Evolutionary conservation across 2,113 vertebrate genomes (phyloP), one percentile per base, ranked within the genome.

Genomic region (Elephantulus edwardii): DNA sequence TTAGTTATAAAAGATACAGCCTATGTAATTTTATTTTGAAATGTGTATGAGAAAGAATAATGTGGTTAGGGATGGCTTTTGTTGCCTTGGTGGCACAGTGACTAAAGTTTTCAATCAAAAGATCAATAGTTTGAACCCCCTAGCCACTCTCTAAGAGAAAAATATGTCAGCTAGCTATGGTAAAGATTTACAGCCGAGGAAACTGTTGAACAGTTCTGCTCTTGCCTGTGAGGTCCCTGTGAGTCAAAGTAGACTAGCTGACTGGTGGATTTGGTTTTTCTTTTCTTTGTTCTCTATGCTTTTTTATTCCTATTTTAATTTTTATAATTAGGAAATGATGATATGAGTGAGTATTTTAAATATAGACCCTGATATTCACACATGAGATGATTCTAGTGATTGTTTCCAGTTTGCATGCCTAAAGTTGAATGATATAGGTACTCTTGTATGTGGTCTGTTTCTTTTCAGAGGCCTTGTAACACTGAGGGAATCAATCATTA

Each of bases 301-400:
- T 77, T 86, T 72, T 33, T 77, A 35, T 28, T 64, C 77, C 66
- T 82, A 50, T n/a, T 35, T 70, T 66, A 26, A 74, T 64, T 83
- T n/a, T 94, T 83, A 24, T 76, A 64, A 89, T 78, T 22, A 88
- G 44, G n/a, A 68, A 78, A 38, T 44, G 48, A 71, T 88, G 66
- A 91, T 46, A 86, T 85, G 40, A 10, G 2, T 89, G 78, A 88
- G 58, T 77, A 48, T 80, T 84, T 89, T 10, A n/a, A 79, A 88
- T 88, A 46, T 48, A 68, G 11, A 16, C 20, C 58, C 20, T 64
- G 35, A 79, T 58, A 62, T 72, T 88, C 33, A 50, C 38, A 71
- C n/a, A n/a, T n/a, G n/a, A 54, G 30, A 50, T 64, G 46, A 1
- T 12, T 78, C 54, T 66, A 24, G 13, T 44, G 3, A 5, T 76